Evolutionary conservation across 2,113 vertebrate species (phyloP), one percentile per base, ranked within the genome.

Genomic region (Danio rerio): DNA sequence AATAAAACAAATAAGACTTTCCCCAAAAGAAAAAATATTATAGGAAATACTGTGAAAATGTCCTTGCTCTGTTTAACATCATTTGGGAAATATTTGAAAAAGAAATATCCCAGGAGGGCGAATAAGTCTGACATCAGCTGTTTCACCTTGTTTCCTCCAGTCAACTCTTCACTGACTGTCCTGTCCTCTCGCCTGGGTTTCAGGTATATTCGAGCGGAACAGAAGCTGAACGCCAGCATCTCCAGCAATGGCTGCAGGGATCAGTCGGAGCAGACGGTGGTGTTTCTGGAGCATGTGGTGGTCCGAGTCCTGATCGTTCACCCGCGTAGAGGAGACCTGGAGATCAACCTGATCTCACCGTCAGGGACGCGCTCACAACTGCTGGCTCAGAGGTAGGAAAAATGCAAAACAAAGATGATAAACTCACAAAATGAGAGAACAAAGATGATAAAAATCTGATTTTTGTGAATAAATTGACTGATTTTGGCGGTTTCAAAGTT

Each of bases 341-440:
- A 97, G 89, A 96, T 98, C 90, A 93, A 92, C 91, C 94, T 98
- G 53, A 65, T 94, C 45, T 98, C 97, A 13, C 97, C 97, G 0
- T 93, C 94, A 0, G 96, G 97, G 45, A 98, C 96, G 9, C 95
- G 92, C 78, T 96, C 97, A 0, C 96, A 97, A 84, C 95, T 98
- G 4, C 88, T 98, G 6, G 95, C 92, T 18, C 95, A 93, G 88
- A 95, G 97, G 97, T 98, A 92, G 91, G 10, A 43, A 20, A 50
- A 15, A 20, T 69, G 12, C 45, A 16, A 10, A 20, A 70, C 74
- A n/a, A n/a, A n/a, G n/a, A n/a, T n/a, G n/a, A n/a, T n/a, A n/a
- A n/a, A n/a, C n/a, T n/a, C n/a, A n/a, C n/a, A n/a, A n/a, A n/a
- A n/a, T n/a, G n/a, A n/a, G n/a, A n/a, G n/a, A n/a, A n/a, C n/a